Evolutionary conservation across 2,888 invertebrate species (phyloP), one percentile per base, ranked within the genome.

Genomic region (Lepetodrilus schrolli): DNA sequence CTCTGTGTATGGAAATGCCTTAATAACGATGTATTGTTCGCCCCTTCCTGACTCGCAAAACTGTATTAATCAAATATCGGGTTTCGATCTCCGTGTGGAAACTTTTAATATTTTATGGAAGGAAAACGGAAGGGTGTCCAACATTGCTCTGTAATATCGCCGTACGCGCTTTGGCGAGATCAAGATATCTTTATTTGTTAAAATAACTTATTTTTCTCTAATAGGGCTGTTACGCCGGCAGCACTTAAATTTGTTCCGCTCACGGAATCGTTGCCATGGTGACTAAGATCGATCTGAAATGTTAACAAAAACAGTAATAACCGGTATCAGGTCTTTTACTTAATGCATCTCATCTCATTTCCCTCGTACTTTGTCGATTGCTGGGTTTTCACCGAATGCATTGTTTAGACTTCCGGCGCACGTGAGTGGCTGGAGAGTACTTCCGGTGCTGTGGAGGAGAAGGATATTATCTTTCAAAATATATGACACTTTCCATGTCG

Each of bases 201-300:
- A 80, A 81, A 80, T 80, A 80, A 80, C 82, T 79, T 79, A 80
- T 80, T 80, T 80, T 74, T 58, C 78, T 77, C 78, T 78, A 79
- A 79, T 80, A 73, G 77, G 58, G 69, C 74, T 73, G 76, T 75
- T 74, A 74, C 78, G 80, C 79, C 77, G 69, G 72, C 69, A 74
- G 81, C 75, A 76, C 78, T 80, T 80, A 83, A 81, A 81, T 80
- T 77, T 81, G 80, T 81, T 80, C 82, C 79, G 79, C 77, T 83
- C 76, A 78, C 79, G 79, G 80, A 75, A 76, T 75, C 66, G 80
- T 80, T 72, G 72, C 79, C 77, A 83, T 77, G 77, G 79, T 72
- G 66, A 82, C 77, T 36, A 66, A 69, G 74, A 83, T 82, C 80
- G 78, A 82, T 83, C 73, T 49, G 72, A 73, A 73, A 74, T 70